Base-by-base conservation (phyloP, 2,888 invertebrate genomes). In the Elysia crispata region DNA sequence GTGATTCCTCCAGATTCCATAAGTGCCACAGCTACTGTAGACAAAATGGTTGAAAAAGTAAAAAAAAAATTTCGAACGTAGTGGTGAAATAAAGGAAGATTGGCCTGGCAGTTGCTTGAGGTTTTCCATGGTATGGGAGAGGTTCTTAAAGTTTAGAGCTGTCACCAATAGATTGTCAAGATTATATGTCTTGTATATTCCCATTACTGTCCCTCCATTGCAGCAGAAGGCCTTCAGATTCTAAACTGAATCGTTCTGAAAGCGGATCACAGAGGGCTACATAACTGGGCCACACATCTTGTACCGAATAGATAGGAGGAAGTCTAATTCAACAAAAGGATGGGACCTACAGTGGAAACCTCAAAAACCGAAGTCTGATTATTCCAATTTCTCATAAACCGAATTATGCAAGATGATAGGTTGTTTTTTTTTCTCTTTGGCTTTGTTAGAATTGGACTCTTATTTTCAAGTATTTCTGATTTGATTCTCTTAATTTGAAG, bases 181-280 rank as follows among this genome's bases (percentile, higher is more conserved):
- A 70, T 66, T 66, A 66, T 41, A 69, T 69, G 69, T 69, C 69
- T 69, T 69, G 69, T 69, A 28, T 30, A 69, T 69, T 69, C n/a
- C 69, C 69, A 69, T 23, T 69, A 70, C 70, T 70, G 70, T 70
- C 70, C 70, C 11, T 31, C 33, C 70, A 41, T 70, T 70, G 70
- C 70, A 70, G 41, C 70, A 70, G 70, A 41, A 70, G 70, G 33
- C 70, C 70, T 70, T 70, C 41, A 70, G 70, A 70, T 70, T 70
- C n/a, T 70, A 41, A 70, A 70, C 33, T 70, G 30, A n/a, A 70
- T 70, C 70, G 30, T 70, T 41, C 33, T 70, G 70, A n/a, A 70
- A 70, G 70, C 30, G 41, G 20, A 70, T 70, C 70, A 70, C 33
- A 70, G 67, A 66, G 70, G 70, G 70, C 70, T 18, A 31, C 70